Conservation (phyloP, 2,113 vertebrate species). For the Chionomys nivalis region DNA sequence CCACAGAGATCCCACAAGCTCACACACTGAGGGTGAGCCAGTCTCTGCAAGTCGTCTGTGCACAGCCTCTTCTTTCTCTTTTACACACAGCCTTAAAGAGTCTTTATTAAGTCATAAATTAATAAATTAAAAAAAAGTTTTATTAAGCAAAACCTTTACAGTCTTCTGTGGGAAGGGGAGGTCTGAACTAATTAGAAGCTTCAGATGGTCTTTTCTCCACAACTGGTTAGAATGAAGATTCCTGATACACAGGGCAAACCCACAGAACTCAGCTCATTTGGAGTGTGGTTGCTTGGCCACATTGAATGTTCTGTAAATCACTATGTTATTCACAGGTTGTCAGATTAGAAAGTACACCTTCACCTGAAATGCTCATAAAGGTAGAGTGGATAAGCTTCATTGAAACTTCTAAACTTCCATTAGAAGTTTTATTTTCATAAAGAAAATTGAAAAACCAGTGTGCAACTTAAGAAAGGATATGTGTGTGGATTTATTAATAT, state of each 20-base stretch:
- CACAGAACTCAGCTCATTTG: conserved; percentile 13
- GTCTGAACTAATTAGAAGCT: not conserved
- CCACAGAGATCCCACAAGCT: not conserved
- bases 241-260: not conserved
- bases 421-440: not conserved
- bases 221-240: not conserved
- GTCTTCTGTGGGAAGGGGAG: not conserved
- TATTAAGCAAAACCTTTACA: not conserved
- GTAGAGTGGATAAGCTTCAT: not conserved
- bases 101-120: no score
- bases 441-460: not conserved
- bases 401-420: conserved; percentile 15
- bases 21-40: no score
- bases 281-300: conserved; percentile 4
- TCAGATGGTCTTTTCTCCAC: not conserved
- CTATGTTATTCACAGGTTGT: not conserved
- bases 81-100: not conserved
- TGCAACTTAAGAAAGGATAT: not conserved
- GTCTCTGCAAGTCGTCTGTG: not conserved
- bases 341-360: not conserved
- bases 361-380: not conserved
- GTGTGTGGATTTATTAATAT: not conserved
- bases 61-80: not conserved
- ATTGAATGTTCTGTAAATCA: conserved; percentile 20
- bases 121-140: not conserved